Evolutionary conservation across 2,888 invertebrate genomes (phyloP).

Genomic region (Meiosimyza decipiens): DNA sequence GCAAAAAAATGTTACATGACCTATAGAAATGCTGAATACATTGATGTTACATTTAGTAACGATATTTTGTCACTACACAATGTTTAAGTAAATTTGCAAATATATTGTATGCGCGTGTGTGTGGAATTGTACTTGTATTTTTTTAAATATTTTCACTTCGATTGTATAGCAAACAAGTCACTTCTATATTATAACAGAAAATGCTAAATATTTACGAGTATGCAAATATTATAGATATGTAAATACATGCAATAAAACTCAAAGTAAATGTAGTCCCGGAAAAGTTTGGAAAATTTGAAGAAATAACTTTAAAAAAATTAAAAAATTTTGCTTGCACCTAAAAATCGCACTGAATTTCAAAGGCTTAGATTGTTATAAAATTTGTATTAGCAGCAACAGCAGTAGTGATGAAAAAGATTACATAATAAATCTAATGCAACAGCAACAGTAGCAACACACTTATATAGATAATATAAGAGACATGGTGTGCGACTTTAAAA

Average conservation of each 20-base stretch:
- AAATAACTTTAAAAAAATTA: not conserved
- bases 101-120: slow-evolving; percentile 2
- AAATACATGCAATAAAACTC: not conserved
- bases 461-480: too few relatives aligned
- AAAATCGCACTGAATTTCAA: too few relatives aligned
- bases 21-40: not conserved
- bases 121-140: not conserved
- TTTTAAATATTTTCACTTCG: not conserved
- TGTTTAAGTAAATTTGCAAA: not conserved
- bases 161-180: slow-evolving; percentile 13
- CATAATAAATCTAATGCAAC: too few relatives aligned
- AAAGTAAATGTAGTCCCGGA: not conserved
- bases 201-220: not conserved
- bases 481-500: too few relatives aligned
- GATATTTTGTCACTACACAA: not conserved
- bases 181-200: slow-evolving; percentile 4
- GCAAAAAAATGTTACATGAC: not conserved
- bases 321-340: too few relatives aligned
- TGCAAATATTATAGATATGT: not conserved
- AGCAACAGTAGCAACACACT: too few relatives aligned
- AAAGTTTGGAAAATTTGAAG: not conserved
- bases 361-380: too few relatives aligned
- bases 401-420: too few relatives aligned
- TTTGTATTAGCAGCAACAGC: too few relatives aligned
- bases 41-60: too few relatives aligned